Evolutionary conservation across 2,113 vertebrate species (phyloP).

Genomic region (Hemichromis elongatus): DNA sequence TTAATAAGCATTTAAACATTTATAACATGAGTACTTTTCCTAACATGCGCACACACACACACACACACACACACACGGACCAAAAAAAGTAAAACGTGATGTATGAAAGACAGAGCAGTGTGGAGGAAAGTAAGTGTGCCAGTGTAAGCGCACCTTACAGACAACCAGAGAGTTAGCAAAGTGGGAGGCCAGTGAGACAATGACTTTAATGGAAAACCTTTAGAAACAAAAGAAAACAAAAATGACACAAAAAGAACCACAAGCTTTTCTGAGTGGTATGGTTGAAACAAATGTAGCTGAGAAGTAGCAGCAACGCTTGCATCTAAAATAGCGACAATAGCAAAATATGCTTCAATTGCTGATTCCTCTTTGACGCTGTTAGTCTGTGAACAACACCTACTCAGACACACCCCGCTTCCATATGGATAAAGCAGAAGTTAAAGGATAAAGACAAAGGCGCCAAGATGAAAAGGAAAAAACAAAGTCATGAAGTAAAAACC

Average conservation of each 20-base stretch:
- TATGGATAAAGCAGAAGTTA: constrained; percentile 9
- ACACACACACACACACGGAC: background rate
- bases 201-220: constrained; percentile 18
- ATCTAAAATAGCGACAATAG: background rate
- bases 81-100: constrained; percentile 14
- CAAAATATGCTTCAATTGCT: background rate
- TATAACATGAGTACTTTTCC: background rate
- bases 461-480: constrained; percentile 17
- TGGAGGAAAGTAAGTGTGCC: constrained; percentile 21
- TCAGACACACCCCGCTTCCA: constrained; percentile 13
- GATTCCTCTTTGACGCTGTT: constrained; percentile 4
- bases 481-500: constrained; percentile 14
- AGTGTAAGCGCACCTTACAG: constrained; percentile 28
- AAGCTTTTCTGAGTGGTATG: constrained; percentile 13
- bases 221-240: background rate
- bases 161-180: constrained; percentile 31
- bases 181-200: background rate
- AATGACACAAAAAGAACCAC: constrained; percentile 2
- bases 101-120: constrained; percentile 14
- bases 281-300: background rate
- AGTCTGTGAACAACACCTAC: constrained; percentile 2
- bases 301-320: background rate
- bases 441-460: background rate
- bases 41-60: background rate
- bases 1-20: background rate